Evolutionary conservation across 2,888 invertebrate species (phyloP).

Genomic region (Amiota minor): DNA sequence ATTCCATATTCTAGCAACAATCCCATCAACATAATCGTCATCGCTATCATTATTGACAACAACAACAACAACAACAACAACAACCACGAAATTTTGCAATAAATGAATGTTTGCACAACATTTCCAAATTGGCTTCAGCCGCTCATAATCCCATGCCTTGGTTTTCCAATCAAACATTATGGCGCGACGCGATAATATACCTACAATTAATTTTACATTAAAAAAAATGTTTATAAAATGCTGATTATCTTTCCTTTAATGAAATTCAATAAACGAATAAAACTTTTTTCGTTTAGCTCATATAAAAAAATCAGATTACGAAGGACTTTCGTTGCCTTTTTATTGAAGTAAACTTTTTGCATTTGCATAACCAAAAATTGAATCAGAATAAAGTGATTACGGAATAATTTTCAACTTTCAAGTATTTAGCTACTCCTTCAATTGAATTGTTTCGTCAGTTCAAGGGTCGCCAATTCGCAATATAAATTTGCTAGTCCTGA

Average conservation of each 20-base stretch:
- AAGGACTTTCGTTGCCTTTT: too few species aligned
- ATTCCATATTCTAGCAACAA: neutral
- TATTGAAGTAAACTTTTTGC: too few species aligned
- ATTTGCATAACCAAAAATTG: too few species aligned
- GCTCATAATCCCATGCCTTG: neutral
- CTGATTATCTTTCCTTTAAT: too few species aligned
- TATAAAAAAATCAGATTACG: neutral
- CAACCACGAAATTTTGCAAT: slow-evolving; percentile 4
- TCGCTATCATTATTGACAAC: slow-evolving; percentile 4
- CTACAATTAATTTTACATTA: slow-evolving; percentile 25
- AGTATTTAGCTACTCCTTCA: too few species aligned
- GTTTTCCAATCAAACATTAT: neutral
- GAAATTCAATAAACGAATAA: too few species aligned
- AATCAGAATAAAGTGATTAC: too few species aligned
- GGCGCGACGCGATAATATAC: slow-evolving; percentile 1
- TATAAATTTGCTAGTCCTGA: too few species aligned
- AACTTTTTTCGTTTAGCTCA: neutral
- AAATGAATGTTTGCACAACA: slow-evolving; percentile 7
- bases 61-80: slow-evolving; percentile 40
- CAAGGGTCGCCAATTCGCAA: too few species aligned
- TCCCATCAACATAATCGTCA: slow-evolving; percentile 20
- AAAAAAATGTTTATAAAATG: neutral
- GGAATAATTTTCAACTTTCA: too few species aligned
- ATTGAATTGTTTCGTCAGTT: too few species aligned
- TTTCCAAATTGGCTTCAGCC: slow-evolving; percentile 14